Percentiles rank a stretch among this genome's conserved stretches.
phyloP scores from a whole-genome alignment of 2,113 vertebrate species.

The Camelus bactrianus region DNA sequence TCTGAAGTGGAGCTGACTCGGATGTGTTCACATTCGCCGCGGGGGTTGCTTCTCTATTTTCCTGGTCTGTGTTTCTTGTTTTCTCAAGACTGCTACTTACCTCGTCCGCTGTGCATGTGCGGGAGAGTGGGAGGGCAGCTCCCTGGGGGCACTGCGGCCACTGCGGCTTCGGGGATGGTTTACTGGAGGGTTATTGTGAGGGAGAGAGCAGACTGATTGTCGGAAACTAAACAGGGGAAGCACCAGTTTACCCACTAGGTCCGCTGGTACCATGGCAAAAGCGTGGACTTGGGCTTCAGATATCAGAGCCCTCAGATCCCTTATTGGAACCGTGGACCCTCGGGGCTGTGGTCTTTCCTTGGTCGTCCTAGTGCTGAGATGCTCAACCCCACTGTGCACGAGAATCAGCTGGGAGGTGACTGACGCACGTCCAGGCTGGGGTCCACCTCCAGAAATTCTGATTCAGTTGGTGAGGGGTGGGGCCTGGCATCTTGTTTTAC shows the following conservation, averaged over 20 bases:
- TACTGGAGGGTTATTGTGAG: background rate
- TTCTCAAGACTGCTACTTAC: conserved; percentile 51
- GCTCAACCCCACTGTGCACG: accelerated
- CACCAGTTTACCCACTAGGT: background rate
- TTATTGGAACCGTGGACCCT: accelerated
- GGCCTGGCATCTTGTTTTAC: background rate
- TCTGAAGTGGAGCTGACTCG: conserved; percentile 16
- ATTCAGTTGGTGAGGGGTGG: background rate
- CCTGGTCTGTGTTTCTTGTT: conserved; percentile 4
- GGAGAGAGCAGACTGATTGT: background rate
- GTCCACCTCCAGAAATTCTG: background rate
- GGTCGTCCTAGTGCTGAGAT: background rate
- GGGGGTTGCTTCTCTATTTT: conserved; percentile 68
- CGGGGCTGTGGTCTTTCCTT: background rate
- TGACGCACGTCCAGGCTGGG: background rate
- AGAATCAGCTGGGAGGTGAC: background rate
- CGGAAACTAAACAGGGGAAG: background rate
- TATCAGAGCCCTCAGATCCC: too few species aligned
- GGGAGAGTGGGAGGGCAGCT: background rate
- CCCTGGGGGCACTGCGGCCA: background rate
- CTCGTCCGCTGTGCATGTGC: accelerated
- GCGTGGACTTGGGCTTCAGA: background rate
- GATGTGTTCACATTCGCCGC: conserved; percentile 53
- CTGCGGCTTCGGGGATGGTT: background rate
- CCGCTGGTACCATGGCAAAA: accelerated